Conservation (phyloP, 2,113 vertebrate species). For the Henicopernis longicauda region DNA sequence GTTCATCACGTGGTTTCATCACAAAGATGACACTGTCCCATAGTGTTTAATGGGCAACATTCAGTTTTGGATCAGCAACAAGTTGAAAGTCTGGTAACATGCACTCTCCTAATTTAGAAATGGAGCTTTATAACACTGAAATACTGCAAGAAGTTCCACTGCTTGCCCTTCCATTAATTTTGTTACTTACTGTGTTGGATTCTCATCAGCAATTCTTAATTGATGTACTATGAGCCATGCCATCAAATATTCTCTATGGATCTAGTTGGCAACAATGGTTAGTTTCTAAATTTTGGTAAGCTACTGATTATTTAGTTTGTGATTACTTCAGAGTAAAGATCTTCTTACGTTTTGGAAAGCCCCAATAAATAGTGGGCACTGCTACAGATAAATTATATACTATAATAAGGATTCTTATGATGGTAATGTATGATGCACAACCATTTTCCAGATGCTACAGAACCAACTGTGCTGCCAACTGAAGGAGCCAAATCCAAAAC, state of each 20-base stretch:
- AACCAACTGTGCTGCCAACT: constrained; percentile 49
- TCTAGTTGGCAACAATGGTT: background rate
- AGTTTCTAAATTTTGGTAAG: constrained; percentile 28
- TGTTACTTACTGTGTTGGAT: constrained; percentile 20
- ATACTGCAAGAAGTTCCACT: background rate
- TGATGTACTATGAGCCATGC: constrained; percentile 16
- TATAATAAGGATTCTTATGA: background rate
- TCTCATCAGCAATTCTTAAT: constrained; percentile 32
- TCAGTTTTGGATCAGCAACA: constrained; percentile 13
- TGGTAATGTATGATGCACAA: background rate
- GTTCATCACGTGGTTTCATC: background rate
- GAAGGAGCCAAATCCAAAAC: constrained; percentile 38
- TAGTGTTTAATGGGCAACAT: background rate
- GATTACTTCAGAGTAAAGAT: constrained; percentile 18
- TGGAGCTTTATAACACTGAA: background rate
- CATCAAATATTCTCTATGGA: constrained; percentile 25
- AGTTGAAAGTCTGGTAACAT: background rate
- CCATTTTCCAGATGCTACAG: constrained; percentile 43
- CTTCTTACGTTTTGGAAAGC: background rate
- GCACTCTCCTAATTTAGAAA: background rate
- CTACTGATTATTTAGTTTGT: constrained; percentile 21
- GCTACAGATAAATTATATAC: constrained; percentile 1
- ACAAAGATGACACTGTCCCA: constrained; percentile 33
- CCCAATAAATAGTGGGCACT: background rate
- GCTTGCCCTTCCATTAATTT: constrained; percentile 38